Evolutionary conservation across 2,113 vertebrate species (phyloP), one percentile per base, ranked within the genome.

Genomic region (Hiodon alosoides): DNA sequence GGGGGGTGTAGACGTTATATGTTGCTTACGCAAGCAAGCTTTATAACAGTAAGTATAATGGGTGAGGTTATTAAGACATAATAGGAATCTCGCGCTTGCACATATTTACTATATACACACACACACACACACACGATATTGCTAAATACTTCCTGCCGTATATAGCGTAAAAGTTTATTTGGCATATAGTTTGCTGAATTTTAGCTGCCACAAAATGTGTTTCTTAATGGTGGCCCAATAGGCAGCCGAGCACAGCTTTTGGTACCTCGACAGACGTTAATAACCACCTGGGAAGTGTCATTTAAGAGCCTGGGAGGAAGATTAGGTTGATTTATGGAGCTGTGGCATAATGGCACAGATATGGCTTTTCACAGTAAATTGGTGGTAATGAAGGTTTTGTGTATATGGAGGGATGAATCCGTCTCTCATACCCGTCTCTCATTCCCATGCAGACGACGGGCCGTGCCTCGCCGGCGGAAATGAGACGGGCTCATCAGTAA

Each of bases 361-460:
- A 81, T 61, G 71, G 87, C 87, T 61, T 54, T 68, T 69, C 82
- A 31, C 31, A 80, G 85, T 83, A 90, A 90, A 88, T 89, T 89
- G 85, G 86, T 81, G 83, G 88, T 92, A 91, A 92, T 92, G 91
- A 91, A 90, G 89, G 90, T 91, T 92, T 92, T 92, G 90, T 92
- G 91, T 89, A 92, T 91, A 92, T 92, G 85, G 86, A 86, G 85
- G 54, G 53, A 67, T 57, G 73, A 67, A 67, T 67, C 16, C 14
- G 73, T 62, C 70, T 50, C 55, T 31, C 47, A 11, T n/a, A 50
- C 53, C 48, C 48, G 59, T 48, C 14, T 50, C 72, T 73, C 17
- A 14, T 68, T 58, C 52, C 14, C 4, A 31, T 54, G 61, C 14
- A 16, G 52, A 52, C 48, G 76, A 47, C 62, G 14, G 31, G 47